phyloP scores from a whole-genome alignment of 2,888 invertebrate genomes.

The Phortica magna region DNA sequence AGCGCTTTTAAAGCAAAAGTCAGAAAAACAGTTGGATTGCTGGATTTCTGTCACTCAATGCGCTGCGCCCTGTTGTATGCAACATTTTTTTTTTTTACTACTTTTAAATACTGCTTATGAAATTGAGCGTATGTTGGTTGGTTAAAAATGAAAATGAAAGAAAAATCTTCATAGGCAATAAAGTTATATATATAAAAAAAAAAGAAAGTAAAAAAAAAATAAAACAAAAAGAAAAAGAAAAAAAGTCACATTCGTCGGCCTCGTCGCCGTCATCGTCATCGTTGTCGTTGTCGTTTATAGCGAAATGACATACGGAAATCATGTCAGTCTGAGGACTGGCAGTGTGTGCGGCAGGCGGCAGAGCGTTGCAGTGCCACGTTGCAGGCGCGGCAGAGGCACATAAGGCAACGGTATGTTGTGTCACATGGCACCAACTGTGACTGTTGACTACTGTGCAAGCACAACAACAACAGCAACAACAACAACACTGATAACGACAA shows the following conservation, averaged over 20 bases:
- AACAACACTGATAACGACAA: slow-evolving; percentile 40
- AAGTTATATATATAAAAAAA: not conserved
- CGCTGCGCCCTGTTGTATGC: not conserved
- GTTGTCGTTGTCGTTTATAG: not conserved
- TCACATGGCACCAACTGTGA: not conserved
- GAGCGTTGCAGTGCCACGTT: slow-evolving; percentile 4
- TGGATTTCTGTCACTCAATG: not conserved
- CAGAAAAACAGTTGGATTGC: slow-evolving; percentile 6
- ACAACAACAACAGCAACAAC: slow-evolving; percentile 19
- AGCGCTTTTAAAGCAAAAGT: slow-evolving; percentile 12
- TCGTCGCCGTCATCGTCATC: not conserved
- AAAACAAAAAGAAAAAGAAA: not conserved
- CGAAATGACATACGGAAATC: slow-evolving; percentile 21
- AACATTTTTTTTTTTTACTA: not conserved
- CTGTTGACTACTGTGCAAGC: no score
- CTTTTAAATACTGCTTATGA: not conserved
- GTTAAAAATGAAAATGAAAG: not conserved
- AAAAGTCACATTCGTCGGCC: not conserved
- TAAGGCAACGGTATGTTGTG: not conserved
- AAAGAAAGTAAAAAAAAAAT: not conserved
- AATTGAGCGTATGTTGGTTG: slow-evolving; percentile 1
- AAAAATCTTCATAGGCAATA: not conserved
- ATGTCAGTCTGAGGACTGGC: not conserved
- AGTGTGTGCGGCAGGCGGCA: not conserved
- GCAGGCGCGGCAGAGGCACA: not conserved